Conservation (phyloP, 2,797 vertebrate species). For the Alosa sapidissima region DNA sequence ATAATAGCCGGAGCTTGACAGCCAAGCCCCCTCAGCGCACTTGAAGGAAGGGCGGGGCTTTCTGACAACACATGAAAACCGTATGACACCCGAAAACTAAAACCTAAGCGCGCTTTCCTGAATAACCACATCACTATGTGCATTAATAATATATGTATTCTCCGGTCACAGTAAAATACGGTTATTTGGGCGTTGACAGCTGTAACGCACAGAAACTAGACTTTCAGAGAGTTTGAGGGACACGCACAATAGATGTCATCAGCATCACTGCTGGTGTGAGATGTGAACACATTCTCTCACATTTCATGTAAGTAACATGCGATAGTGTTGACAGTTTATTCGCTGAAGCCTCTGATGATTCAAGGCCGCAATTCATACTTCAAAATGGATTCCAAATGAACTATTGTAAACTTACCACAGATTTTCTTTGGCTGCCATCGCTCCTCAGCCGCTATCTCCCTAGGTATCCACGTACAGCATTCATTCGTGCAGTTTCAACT, state of each 20-base stretch:
- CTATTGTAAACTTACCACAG: constrained; percentile 65
- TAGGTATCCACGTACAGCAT: constrained; percentile 54
- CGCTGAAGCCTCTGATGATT: background rate
- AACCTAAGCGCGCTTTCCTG: background rate
- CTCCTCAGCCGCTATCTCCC: constrained; percentile 45
- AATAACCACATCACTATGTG: background rate
- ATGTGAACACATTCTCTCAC: background rate
- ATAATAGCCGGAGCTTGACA: background rate
- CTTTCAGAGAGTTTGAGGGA: background rate
- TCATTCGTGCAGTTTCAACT: constrained; percentile 68
- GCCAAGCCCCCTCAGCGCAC: background rate
- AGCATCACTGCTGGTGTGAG: background rate
- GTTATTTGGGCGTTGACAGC: background rate
- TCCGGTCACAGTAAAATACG: background rate
- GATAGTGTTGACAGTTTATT: background rate
- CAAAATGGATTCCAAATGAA: background rate
- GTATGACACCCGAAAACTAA: background rate
- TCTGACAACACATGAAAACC: constrained; percentile 31
- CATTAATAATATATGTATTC: no score
- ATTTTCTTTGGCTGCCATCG: constrained; percentile 68
- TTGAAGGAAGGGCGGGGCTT: constrained; percentile 62
- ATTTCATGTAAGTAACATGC: background rate
- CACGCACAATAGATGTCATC: background rate
- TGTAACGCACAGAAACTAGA: background rate
- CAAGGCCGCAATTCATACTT: background rate